Percentiles rank a stretch among this genome's conserved stretches.
These are phyloP conservation scores for Anguilla obscura DNA, from an alignment of 2,797 vertebrate genomes.

Conservation along the genomic window DNA sequence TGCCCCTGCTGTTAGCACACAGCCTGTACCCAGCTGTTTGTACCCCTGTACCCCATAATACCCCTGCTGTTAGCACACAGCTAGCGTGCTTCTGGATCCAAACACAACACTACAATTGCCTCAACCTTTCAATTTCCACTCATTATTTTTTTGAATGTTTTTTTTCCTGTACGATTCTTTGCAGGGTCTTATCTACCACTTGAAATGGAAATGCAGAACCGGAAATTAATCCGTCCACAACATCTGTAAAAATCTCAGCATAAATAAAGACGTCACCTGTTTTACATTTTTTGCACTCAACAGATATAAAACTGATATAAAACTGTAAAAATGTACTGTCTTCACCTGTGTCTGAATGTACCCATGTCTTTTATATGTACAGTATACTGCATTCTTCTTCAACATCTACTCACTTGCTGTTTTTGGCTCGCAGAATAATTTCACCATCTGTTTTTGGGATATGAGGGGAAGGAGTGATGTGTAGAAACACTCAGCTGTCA, in stretches of 20 bases:
- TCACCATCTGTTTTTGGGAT: constrained; percentile 40
- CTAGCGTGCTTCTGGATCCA: constrained; percentile 44
- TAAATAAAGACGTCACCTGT: background rate
- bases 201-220: background rate
- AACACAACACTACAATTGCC: constrained; percentile 51
- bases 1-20: background rate
- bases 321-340: constrained; percentile 25
- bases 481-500: constrained; percentile 20
- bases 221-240: background rate
- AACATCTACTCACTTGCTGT: constrained; percentile 35
- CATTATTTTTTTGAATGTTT: constrained; percentile 38
- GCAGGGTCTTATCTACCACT: background rate
- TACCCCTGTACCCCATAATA: too few species aligned
- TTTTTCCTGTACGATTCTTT: constrained; percentile 41
- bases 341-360: constrained; percentile 18
- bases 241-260: background rate
- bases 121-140: constrained; percentile 48
- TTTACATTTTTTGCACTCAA: background rate
- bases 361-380: constrained; percentile 32
- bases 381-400: constrained; percentile 32
- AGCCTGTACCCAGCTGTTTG: too few species aligned
- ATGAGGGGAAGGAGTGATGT: constrained; percentile 21
- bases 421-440: constrained; percentile 41
- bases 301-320: background rate
- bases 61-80: constrained; percentile 32